These are phyloP conservation scores for Agonum fuliginosum DNA, from an alignment of 2,888 invertebrate genomes.

Conservation along the genomic window DNA sequence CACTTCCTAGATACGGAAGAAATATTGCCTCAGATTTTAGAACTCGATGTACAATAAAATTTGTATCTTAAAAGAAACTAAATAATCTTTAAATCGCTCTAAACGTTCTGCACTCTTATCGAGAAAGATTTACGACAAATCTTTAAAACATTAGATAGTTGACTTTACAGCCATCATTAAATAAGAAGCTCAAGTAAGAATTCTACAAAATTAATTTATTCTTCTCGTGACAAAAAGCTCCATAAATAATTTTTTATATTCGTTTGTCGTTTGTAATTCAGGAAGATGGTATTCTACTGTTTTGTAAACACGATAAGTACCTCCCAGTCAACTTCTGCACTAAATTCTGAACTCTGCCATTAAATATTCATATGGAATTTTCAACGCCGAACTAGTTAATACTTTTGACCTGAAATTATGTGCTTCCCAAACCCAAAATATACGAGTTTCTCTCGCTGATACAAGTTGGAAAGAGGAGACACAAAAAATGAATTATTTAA, in stretches of 20 bases:
- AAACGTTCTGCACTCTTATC: constrained; percentile 7
- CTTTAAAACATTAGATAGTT: constrained; percentile 35
- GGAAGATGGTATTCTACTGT: background rate
- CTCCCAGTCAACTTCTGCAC: constrained; percentile 5
- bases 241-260: constrained; percentile 2
- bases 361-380: constrained; percentile 30
- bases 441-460: background rate
- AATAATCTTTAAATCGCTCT: constrained; percentile 39
- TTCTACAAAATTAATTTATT: constrained; percentile 9
- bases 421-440: background rate
- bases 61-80: constrained; percentile 26
- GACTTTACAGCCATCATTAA: constrained; percentile 16
- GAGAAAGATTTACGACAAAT: constrained; percentile 23
- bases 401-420: constrained; percentile 28
- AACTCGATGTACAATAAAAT: constrained; percentile 23
- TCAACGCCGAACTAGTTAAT: constrained; percentile 11
- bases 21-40: constrained; percentile 10
- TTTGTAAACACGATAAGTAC: constrained; percentile 24
- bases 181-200: background rate
- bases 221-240: constrained; percentile 3
- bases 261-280: background rate
- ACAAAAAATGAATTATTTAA: constrained; percentile 20
- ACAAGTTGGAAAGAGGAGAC: constrained; percentile 1
- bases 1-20: constrained; percentile 1
- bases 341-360: constrained; percentile 7